Evolutionary conservation across 2,888 invertebrate species (phyloP), one percentile per base, ranked within the genome.

Genomic region (Cantharis rufa): DNA sequence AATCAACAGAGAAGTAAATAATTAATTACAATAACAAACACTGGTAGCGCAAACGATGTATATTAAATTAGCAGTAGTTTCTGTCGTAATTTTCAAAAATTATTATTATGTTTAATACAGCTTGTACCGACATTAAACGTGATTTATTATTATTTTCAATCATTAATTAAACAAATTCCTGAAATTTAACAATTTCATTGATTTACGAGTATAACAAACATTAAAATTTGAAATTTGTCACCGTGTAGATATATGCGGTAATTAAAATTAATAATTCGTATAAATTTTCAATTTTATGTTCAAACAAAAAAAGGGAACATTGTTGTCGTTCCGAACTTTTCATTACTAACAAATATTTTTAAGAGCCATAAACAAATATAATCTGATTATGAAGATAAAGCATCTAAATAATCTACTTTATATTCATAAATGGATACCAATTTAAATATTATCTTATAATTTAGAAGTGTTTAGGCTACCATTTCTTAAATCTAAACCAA

Each of bases 11-110:
- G 77, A 27, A 48, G 62, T 66, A 62, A 27, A 66, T 75, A 76
- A 78, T 75, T 78, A 78, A 76, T 75, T 78, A 75, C 66, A 69
- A 72, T 71, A 70, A 72, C 72, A 76, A 73, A 73, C 75, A 73
- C 71, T 72, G 32, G 64, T 64, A n/a, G 62, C 48, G 13, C 75
- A 78, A 78, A 75, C 76, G 72, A 27, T 62, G 63, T 68, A 70
- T 21, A 78, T 78, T 75, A 68, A 76, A 76, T 78, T 78, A 78
- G 70, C 77, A 74, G 63, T 70, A 72, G 72, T 75, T 78, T 78
- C 64, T 78, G 70, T 72, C 69, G 73, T 70, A 70, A 71, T 78
- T 78, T 73, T 78, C 74, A 68, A 75, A 78, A 76, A 76, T 72
- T 72, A 72, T 75, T 68, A 71, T 70, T 66, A 76, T 69, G 72